Evolutionary conservation across 2,113 vertebrate genomes (phyloP).

Genomic region (Bambusicola thoracicus): DNA sequence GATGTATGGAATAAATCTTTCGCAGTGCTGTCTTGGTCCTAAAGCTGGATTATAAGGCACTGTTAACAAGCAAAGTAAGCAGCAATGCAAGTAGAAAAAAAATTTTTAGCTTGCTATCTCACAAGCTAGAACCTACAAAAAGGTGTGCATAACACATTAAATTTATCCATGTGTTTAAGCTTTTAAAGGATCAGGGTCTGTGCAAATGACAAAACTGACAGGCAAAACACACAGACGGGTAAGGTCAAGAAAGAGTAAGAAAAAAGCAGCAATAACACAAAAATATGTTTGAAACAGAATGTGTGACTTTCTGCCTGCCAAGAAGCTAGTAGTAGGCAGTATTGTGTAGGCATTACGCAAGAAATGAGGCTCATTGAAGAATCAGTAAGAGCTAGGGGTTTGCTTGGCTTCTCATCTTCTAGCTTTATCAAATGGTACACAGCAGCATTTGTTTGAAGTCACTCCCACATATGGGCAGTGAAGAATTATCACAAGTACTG

Average conservation of each 20-base stretch:
- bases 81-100: not conserved
- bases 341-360: not conserved
- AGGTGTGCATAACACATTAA: not conserved
- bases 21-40: not conserved
- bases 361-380: not conserved
- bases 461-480: not conserved
- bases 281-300: slow-evolving; percentile 60
- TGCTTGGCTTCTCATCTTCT: not conserved
- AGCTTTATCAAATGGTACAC: not conserved
- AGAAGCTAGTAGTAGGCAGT: slow-evolving; percentile 48
- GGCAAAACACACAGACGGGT: slow-evolving; percentile 66
- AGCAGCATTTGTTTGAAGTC: not conserved
- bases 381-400: not conserved
- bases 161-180: slow-evolving; percentile 5
- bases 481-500: not conserved
- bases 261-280: not conserved
- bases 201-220: slow-evolving; percentile 22
- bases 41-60: not conserved
- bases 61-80: not conserved
- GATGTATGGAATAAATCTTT: not conserved
- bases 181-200: slow-evolving; percentile 18
- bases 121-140: not conserved
- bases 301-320: slow-evolving; percentile 58
- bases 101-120: not conserved
- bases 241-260: slow-evolving; percentile 48